Evolutionary conservation across 2,797 vertebrate species (phyloP).

Genomic region (Sebastes diaconus): DNA sequence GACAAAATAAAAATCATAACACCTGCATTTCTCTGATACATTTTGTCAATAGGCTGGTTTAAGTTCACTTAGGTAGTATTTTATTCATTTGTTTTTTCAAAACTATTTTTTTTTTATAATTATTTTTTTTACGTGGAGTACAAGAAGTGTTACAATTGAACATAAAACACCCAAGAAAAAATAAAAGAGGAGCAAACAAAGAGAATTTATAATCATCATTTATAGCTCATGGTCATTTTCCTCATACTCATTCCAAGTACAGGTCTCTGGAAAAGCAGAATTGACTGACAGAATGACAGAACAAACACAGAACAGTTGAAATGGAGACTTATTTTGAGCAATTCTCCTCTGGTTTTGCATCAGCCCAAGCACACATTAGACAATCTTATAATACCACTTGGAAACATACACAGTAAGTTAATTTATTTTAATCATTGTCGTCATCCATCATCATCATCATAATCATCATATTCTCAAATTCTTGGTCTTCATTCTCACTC

Average conservation of each 20-base stretch:
- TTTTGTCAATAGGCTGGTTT: slow-evolving; percentile 52
- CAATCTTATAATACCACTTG: slow-evolving; percentile 69
- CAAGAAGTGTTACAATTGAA: slow-evolving; percentile 74
- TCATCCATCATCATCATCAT: slow-evolving; percentile 24
- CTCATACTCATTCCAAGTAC: slow-evolving; percentile 80
- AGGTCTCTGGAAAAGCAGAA: slow-evolving; percentile 87
- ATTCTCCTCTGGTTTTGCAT: slow-evolving; percentile 59
- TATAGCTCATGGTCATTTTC: slow-evolving; percentile 79
- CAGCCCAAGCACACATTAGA: slow-evolving; percentile 62
- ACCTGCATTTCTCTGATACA: slow-evolving; percentile 34
- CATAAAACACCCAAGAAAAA: slow-evolving; percentile 72
- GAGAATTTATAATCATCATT: slow-evolving; percentile 79
- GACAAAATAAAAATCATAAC: neutral
- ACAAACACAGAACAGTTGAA: slow-evolving; percentile 80
- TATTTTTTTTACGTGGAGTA: slow-evolving; percentile 44
- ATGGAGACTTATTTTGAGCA: slow-evolving; percentile 71
- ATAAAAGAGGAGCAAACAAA: slow-evolving; percentile 73
- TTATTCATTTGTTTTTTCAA: slow-evolving; percentile 75
- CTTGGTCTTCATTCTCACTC: slow-evolving; percentile 54
- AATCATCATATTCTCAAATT: slow-evolving; percentile 28
- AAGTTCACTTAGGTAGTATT: slow-evolving; percentile 63
- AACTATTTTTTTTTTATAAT: slow-evolving; percentile 73
- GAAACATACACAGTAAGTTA: slow-evolving; percentile 63
- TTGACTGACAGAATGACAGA: slow-evolving; percentile 82
- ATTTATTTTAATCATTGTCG: slow-evolving; percentile 50